These are phyloP conservation scores for Salminus brasiliensis DNA, from an alignment of 2,113 vertebrate species.

Conservation along the genomic window DNA sequence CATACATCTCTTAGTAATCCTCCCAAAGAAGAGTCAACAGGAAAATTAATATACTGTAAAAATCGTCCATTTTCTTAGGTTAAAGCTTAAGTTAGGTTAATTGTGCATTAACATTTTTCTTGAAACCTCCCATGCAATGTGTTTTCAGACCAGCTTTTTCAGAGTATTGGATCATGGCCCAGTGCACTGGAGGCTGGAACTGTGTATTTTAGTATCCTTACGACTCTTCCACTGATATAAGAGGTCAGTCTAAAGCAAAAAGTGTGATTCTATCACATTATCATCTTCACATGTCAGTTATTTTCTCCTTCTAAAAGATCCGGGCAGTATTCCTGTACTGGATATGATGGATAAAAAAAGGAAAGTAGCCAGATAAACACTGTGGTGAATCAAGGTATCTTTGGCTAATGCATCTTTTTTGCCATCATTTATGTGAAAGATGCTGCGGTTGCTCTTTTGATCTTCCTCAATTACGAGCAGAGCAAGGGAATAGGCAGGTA, in stretches of 20 bases:
- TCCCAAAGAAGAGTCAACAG: no score
- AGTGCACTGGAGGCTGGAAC: neutral
- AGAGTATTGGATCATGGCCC: neutral
- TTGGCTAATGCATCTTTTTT: slow-evolving; percentile 27
- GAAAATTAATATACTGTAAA: no score
- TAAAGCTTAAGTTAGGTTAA: neutral
- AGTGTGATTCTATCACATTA: neutral
- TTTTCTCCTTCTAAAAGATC: slow-evolving; percentile 3
- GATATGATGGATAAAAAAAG: slow-evolving; percentile 17
- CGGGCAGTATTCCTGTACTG: neutral
- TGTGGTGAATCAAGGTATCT: neutral
- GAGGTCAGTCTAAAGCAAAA: neutral
- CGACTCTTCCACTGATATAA: neutral
- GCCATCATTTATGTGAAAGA: slow-evolving; percentile 36
- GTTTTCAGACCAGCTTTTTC: neutral
- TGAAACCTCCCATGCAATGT: neutral
- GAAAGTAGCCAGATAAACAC: slow-evolving; percentile 16
- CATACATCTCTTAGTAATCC: no score
- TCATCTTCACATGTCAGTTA: neutral
- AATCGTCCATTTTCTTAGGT: neutral
- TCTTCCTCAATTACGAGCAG: slow-evolving; percentile 37
- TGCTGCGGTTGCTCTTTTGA: slow-evolving; percentile 38
- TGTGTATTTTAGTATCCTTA: neutral
- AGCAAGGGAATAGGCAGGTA: slow-evolving; percentile 2
- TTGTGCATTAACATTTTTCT: neutral